Evolutionary conservation across 2,888 invertebrate genomes (phyloP).

Genomic region (Drosophila eohydei): DNA sequence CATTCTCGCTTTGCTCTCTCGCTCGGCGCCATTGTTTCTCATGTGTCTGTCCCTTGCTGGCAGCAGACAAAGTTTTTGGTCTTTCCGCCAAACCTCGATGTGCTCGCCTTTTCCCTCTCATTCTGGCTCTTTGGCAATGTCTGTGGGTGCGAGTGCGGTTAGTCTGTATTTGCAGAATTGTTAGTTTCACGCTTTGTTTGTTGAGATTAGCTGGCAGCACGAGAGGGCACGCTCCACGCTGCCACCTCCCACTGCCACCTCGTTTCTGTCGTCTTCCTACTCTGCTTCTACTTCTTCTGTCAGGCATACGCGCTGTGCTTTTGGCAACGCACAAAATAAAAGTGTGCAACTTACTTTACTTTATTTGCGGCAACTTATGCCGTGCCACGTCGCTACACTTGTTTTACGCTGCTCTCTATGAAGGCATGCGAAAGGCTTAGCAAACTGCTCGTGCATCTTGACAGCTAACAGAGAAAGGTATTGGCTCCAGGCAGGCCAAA

Average conservation of each 20-base stretch:
- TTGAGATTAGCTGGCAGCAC: constrained; percentile 56
- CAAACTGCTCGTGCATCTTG: constrained; percentile 10
- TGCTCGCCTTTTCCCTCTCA: not conserved
- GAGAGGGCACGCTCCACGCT: constrained; percentile 17
- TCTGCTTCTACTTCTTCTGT: not conserved
- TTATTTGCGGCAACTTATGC: constrained; percentile 71
- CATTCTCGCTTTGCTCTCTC: constrained; percentile 48
- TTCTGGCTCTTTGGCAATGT: constrained; percentile 5
- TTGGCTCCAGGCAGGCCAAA: not conserved
- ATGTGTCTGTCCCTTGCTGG: constrained; percentile 8
- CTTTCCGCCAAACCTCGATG: not conserved
- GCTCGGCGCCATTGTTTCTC: not conserved
- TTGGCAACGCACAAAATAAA: constrained; percentile 67
- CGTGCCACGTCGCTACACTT: constrained; percentile 55
- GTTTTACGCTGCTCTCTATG: constrained; percentile 38
- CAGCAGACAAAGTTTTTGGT: constrained; percentile 31
- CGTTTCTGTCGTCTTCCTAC: not conserved
- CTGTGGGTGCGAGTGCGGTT: constrained; percentile 57
- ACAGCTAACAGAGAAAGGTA: not conserved
- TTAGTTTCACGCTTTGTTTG: constrained; percentile 65
- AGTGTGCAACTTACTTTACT: constrained; percentile 67
- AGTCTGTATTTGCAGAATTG: constrained; percentile 76
- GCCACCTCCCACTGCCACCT: not conserved
- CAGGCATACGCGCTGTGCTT: constrained; percentile 33
- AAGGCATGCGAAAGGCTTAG: constrained; percentile 20